Conservation (phyloP, 2,113 vertebrate genomes). For the Lycocorax pyrrhopterus region DNA sequence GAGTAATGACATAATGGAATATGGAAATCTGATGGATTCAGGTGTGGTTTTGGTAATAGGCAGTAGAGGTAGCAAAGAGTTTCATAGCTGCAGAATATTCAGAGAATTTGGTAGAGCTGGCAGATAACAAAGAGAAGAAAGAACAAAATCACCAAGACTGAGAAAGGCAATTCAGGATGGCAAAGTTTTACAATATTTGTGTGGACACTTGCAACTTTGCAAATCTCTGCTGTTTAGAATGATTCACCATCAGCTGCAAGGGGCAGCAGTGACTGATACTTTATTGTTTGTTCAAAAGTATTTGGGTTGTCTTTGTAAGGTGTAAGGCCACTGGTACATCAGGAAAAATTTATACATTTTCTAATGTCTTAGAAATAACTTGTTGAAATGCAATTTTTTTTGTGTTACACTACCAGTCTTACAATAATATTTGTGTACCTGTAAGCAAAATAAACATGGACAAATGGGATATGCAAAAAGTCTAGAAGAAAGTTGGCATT, state of each 20-base stretch:
- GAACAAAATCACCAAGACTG: not conserved
- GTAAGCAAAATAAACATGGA: not conserved
- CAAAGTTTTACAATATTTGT: not conserved
- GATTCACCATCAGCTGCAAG: not conserved
- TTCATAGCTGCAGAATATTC: not conserved
- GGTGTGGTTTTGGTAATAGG: not conserved
- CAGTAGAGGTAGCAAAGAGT: not conserved
- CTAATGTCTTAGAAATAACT: not conserved
- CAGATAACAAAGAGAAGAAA: not conserved
- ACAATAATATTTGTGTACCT: not conserved
- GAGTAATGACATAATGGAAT: not conserved
- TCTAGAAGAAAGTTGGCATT: not conserved
- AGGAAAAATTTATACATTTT: not conserved
- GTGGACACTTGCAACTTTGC: not conserved
- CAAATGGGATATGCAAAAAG: not conserved
- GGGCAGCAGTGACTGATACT: not conserved
- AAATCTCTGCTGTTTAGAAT: not conserved
- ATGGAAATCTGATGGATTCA: not conserved
- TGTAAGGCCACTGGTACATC: not conserved
- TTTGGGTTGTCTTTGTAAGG: not conserved
- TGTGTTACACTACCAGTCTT: not conserved
- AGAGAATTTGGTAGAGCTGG: not conserved
- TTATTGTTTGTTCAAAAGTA: not conserved
- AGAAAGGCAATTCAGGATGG: not conserved
- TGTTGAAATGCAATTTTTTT: not conserved